phyloP scores from a whole-genome alignment of 1,140 invertebrate species.

The Drosophila kepulauana region DNA sequence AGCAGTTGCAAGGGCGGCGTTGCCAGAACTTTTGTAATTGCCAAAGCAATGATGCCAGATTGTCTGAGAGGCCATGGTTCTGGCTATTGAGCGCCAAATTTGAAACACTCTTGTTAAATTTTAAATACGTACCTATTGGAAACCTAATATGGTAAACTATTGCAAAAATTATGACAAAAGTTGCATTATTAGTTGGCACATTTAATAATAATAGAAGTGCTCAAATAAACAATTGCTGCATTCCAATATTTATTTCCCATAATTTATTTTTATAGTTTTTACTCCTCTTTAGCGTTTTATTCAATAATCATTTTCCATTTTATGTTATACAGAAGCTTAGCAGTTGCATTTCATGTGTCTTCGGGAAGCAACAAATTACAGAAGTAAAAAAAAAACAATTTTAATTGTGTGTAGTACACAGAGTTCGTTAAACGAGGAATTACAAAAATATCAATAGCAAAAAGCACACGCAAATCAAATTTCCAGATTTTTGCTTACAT shows the following conservation, averaged over 20 bases:
- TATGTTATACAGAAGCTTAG: slow-evolving; percentile 43
- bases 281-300: slow-evolving; percentile 9
- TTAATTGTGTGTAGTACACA: slow-evolving; percentile 22
- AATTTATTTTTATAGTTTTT: neutral
- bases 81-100: slow-evolving; percentile 9
- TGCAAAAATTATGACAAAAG: no score
- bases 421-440: slow-evolving; percentile 53
- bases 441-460: slow-evolving; percentile 40
- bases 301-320: slow-evolving; percentile 25
- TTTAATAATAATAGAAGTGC: no score
- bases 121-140: no score
- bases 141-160: no score
- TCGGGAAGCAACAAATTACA: slow-evolving; percentile 8
- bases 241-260: no score
- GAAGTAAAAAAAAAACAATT: slow-evolving; percentile 17
- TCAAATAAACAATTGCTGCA: no score
- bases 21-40: slow-evolving; percentile 27
- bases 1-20: slow-evolving; percentile 6
- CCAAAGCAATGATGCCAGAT: neutral
- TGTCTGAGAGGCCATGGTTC: no score
- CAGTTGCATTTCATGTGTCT: slow-evolving; percentile 31
- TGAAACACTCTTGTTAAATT: neutral
- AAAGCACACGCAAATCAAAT: slow-evolving; percentile 26
- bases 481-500: slow-evolving; percentile 13
- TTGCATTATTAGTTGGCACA: no score